A percentile compares a stretch with the other conserved stretches of the same genome.
These are phyloP conservation scores for Chunga burmeisteri DNA, from an alignment of 2,113 vertebrate species.

Conservation along the genomic window DNA sequence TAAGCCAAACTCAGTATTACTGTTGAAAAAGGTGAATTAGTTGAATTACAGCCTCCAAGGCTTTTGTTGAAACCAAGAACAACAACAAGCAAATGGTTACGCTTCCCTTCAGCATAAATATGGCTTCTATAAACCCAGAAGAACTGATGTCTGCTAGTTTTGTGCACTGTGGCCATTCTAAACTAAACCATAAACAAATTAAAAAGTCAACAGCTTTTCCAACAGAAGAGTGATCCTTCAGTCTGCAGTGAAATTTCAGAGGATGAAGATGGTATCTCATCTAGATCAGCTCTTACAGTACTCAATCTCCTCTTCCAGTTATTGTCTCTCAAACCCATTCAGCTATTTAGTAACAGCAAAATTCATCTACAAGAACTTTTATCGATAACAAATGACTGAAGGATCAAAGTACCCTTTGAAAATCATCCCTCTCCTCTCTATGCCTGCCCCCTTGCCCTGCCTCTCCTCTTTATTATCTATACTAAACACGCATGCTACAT, in stretches of 20 bases:
- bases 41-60: background rate
- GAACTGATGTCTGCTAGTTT: background rate
- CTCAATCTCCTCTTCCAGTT: background rate
- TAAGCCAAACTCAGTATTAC: background rate
- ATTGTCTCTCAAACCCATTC: background rate
- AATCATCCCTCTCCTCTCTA: background rate
- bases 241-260: background rate
- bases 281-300: background rate
- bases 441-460: background rate
- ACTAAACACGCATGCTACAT: background rate
- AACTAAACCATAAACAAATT: background rate
- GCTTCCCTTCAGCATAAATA: background rate
- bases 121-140: background rate
- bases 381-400: background rate
- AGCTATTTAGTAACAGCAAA: background rate
- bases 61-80: background rate
- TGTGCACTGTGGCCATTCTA: background rate
- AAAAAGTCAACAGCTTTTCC: background rate
- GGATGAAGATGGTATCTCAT: background rate
- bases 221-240: background rate
- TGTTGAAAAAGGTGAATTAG: background rate
- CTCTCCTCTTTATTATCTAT: background rate
- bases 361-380: background rate
- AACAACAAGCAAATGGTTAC: background rate
- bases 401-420: background rate